Evolutionary conservation across 2,113 vertebrate genomes (phyloP).

Genomic region (Oryzias javanicus): DNA sequence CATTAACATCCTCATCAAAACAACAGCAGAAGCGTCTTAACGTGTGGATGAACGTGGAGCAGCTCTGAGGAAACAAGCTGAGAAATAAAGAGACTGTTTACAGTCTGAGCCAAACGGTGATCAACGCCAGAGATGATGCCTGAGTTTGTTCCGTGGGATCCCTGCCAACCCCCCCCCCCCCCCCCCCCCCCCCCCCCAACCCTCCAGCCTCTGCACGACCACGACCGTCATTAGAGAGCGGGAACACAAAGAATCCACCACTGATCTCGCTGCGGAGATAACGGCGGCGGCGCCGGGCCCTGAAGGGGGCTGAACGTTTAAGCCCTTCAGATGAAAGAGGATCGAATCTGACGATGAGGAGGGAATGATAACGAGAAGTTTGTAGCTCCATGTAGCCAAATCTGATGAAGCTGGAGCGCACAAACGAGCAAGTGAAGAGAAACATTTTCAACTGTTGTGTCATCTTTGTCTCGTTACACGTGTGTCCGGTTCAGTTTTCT

Average conservation of each 20-base stretch:
- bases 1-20: not conserved
- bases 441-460: not conserved
- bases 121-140: constrained; percentile 30
- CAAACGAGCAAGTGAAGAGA: too few species aligned
- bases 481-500: too few species aligned
- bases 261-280: constrained; percentile 9
- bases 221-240: not conserved
- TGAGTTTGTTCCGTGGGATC: constrained; percentile 18
- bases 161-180: constrained; percentile 7
- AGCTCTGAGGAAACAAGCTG: not conserved
- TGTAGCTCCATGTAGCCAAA: not conserved
- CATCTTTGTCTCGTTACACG: too few species aligned
- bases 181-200: constrained; percentile 14
- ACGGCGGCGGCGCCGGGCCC: not conserved
- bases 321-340: constrained; percentile 55
- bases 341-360: constrained; percentile 35
- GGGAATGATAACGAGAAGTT: constrained; percentile 64
- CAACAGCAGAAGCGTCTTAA: too few species aligned
- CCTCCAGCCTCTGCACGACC: constrained; percentile 2
- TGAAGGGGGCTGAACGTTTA: constrained; percentile 10
- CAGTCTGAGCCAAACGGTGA: constrained; percentile 20
- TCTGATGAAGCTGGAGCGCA: too few species aligned
- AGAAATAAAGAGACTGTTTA: not conserved
- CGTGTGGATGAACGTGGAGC: too few species aligned
- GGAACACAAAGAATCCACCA: constrained; percentile 4